A percentile compares a stretch with the other conserved stretches of the same genome.
These are phyloP conservation scores for Plotosus lineatus DNA, from an alignment of 2,113 vertebrate species.

Conservation along the genomic window DNA sequence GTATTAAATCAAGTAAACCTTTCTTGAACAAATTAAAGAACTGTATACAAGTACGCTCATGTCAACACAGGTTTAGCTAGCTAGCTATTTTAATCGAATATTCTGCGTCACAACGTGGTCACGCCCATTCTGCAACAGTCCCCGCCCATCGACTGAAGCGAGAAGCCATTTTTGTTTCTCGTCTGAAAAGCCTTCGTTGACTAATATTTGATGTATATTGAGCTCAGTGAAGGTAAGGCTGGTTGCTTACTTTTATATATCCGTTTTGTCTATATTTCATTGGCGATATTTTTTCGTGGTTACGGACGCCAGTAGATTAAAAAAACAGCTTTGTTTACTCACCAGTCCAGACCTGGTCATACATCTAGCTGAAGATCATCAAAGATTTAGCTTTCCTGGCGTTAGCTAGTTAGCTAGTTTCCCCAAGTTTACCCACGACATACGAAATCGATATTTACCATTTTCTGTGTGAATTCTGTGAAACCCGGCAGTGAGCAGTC, in stretches of 20 bases:
- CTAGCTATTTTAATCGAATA: slow-evolving; percentile 36
- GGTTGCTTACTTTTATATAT: background rate
- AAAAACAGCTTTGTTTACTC: background rate
- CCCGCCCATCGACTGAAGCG: slow-evolving; percentile 27
- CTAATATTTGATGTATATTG: slow-evolving; percentile 31
- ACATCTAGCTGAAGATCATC: slow-evolving; percentile 27
- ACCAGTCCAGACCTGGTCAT: background rate
- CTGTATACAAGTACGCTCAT: too few species aligned
- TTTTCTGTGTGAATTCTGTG: background rate
- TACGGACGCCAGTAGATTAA: too few species aligned
- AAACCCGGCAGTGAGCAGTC: background rate
- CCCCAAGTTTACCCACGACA: background rate
- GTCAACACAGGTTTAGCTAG: background rate
- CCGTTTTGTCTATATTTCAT: background rate
- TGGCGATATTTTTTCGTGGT: background rate
- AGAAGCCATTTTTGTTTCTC: slow-evolving; percentile 59
- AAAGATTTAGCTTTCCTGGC: slow-evolving; percentile 28
- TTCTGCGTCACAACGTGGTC: background rate
- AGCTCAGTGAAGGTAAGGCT: slow-evolving; percentile 44
- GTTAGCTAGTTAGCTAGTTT: slow-evolving; percentile 25
- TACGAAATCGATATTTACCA: background rate
- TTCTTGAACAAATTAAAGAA: too few species aligned
- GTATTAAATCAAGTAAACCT: too few species aligned
- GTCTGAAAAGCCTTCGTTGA: slow-evolving; percentile 35
- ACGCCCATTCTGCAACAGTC: background rate